Conservation (phyloP, 2,888 invertebrate genomes). For the Troides aeacus region DNA sequence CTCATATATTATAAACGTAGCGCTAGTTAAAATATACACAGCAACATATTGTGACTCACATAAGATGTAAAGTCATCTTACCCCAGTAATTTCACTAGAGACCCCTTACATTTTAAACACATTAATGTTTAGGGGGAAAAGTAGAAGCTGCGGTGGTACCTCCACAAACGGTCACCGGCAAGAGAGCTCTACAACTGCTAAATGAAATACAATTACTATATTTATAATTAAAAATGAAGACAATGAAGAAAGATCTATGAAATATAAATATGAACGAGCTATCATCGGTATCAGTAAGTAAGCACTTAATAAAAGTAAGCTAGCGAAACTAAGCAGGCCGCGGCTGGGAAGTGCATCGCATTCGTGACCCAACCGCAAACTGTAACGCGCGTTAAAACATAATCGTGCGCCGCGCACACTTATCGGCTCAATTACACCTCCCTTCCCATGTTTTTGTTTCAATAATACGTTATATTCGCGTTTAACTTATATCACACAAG, state of each 20-base stretch:
- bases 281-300: slow-evolving; percentile 31
- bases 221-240: background rate
- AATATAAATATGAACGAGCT: slow-evolving; percentile 2
- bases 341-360: slow-evolving; percentile 18
- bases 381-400: slow-evolving; percentile 27
- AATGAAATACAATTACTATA: too few species aligned
- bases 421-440: slow-evolving; percentile 27
- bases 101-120: too few species aligned
- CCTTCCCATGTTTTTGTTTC: slow-evolving; percentile 26
- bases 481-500: slow-evolving; percentile 8
- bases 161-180: too few species aligned
- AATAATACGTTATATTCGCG: slow-evolving; percentile 19
- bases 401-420: slow-evolving; percentile 22
- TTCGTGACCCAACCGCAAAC: slow-evolving; percentile 31
- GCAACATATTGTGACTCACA: too few species aligned
- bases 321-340: slow-evolving; percentile 39
- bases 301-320: slow-evolving; percentile 40
- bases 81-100: too few species aligned
- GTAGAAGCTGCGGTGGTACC: too few species aligned
- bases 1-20: too few species aligned
- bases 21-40: too few species aligned
- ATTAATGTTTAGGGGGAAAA: too few species aligned
- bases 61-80: too few species aligned
- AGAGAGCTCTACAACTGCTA: too few species aligned
- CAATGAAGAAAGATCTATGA: background rate